phyloP scores from a whole-genome alignment of 2,797 vertebrate species.

The Halcyon smyrnensis region DNA sequence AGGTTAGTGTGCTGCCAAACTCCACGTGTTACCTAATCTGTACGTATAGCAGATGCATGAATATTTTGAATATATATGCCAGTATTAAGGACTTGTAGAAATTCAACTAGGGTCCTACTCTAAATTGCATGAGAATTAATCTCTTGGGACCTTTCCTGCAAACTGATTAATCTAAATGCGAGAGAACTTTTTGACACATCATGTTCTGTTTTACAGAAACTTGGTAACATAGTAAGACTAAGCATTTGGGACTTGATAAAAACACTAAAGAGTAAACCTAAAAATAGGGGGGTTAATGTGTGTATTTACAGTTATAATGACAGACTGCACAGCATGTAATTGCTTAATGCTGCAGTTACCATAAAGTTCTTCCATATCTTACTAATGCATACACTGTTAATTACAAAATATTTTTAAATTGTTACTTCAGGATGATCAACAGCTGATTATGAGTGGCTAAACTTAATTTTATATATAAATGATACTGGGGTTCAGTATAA shows the following conservation, averaged over 20 bases:
- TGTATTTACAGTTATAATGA: slow-evolving; percentile 52
- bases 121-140: slow-evolving; percentile 9
- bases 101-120: neutral
- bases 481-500: slow-evolving; percentile 69
- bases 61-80: neutral
- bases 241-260: slow-evolving; percentile 17
- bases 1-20: slow-evolving; percentile 43
- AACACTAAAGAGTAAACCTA: slow-evolving; percentile 2
- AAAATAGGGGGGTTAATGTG: neutral
- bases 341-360: slow-evolving; percentile 66
- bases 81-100: slow-evolving; percentile 55
- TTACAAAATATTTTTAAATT: slow-evolving; percentile 32
- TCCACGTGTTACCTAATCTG: neutral
- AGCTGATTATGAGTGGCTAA: slow-evolving; percentile 61
- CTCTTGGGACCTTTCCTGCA: slow-evolving; percentile 17
- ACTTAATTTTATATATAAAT: slow-evolving; percentile 62
- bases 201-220: slow-evolving; percentile 64
- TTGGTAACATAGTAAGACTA: slow-evolving; percentile 6
- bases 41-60: neutral
- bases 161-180: slow-evolving; percentile 37
- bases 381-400: slow-evolving; percentile 57
- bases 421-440: slow-evolving; percentile 42
- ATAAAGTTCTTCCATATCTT: slow-evolving; percentile 57
- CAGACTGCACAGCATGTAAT: slow-evolving; percentile 62
- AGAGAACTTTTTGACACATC: neutral